Evolutionary conservation across 2,888 invertebrate species (phyloP).

Genomic region (Dinocampus coccinellae): DNA sequence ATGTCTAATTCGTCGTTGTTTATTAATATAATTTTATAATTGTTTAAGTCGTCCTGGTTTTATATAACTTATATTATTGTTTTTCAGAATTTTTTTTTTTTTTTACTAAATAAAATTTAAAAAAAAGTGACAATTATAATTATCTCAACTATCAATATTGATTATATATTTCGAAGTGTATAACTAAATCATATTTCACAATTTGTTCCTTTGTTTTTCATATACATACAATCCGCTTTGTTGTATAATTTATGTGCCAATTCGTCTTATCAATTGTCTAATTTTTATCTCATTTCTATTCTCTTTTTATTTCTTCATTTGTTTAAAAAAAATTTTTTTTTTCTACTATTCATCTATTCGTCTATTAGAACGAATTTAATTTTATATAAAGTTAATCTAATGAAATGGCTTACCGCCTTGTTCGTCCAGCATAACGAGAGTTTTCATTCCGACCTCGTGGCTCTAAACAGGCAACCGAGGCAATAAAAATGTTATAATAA

Average conservation of each 20-base stretch:
- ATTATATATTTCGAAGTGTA: neutral
- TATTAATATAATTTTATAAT: neutral
- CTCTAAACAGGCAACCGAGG: conserved; percentile 85
- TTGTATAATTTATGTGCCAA: too few species aligned
- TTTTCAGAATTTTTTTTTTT: too few species aligned
- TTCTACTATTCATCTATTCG: conserved; percentile 12
- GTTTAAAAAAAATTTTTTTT: neutral
- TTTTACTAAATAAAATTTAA: neutral
- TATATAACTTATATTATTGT: neutral
- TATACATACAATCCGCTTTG: too few species aligned
- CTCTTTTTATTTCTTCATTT: neutral
- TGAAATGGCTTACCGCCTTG: conserved; percentile 96
- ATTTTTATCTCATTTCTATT: neutral
- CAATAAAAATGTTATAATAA: conserved; percentile 62
- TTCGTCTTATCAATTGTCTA: neutral
- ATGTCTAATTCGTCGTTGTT: neutral
- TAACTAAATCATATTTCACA: too few species aligned
- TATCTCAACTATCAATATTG: neutral
- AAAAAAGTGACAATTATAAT: neutral
- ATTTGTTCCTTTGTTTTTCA: too few species aligned
- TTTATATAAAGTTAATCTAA: conserved; percentile 52
- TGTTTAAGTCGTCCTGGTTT: neutral
- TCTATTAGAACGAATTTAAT: conserved; percentile 35
- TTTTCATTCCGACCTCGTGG: conserved; percentile 99
- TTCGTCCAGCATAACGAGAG: conserved; percentile 99